These are phyloP conservation scores for Cactoblastis cactorum DNA, from an alignment of 2,888 invertebrate species.

Conservation along the genomic window DNA sequence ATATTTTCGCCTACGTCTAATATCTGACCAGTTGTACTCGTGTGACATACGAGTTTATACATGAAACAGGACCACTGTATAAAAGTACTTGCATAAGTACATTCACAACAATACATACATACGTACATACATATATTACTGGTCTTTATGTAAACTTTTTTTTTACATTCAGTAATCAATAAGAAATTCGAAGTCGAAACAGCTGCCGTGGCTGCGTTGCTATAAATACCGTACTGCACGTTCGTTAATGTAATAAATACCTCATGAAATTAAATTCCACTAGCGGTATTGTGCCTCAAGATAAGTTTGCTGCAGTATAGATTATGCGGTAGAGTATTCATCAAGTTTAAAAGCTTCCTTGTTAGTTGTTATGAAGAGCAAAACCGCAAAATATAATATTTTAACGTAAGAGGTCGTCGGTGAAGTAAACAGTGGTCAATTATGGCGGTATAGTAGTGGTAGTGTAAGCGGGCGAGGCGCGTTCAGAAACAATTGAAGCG, in stretches of 20 bases:
- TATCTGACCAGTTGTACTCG: conserved; percentile 7
- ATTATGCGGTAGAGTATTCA: conserved; percentile 29
- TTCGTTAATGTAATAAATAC: conserved; percentile 45
- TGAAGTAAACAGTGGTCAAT: conserved; percentile 78
- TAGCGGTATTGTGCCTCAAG: conserved; percentile 9
- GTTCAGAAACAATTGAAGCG: conserved; percentile 77
- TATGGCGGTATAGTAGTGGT: conserved; percentile 48
- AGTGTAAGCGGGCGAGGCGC: conserved; percentile 60
- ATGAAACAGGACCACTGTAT: conserved; percentile 1
- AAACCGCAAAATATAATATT: conserved; percentile 51
- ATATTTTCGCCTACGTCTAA: conserved; percentile 20
- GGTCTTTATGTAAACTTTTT: neutral
- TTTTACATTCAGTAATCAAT: conserved; percentile 24
- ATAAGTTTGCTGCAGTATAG: conserved; percentile 14
- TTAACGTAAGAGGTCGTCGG: conserved; percentile 67
- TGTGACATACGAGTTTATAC: too few relatives aligned
- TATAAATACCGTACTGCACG: conserved; percentile 42
- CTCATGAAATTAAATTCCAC: conserved; percentile 40
- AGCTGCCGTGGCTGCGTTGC: conserved; percentile 32
- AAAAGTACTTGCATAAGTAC: too few relatives aligned
- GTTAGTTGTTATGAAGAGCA: conserved; percentile 36
- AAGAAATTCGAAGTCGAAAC: conserved; percentile 37
- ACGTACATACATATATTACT: neutral
- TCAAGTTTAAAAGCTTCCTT: conserved; percentile 37
- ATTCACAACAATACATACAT: too few relatives aligned